A percentile compares a stretch with the other conserved stretches of the same genome.
phyloP scores from a whole-genome alignment of 2,797 vertebrate genomes.

The Loris lydekkerianus region DNA sequence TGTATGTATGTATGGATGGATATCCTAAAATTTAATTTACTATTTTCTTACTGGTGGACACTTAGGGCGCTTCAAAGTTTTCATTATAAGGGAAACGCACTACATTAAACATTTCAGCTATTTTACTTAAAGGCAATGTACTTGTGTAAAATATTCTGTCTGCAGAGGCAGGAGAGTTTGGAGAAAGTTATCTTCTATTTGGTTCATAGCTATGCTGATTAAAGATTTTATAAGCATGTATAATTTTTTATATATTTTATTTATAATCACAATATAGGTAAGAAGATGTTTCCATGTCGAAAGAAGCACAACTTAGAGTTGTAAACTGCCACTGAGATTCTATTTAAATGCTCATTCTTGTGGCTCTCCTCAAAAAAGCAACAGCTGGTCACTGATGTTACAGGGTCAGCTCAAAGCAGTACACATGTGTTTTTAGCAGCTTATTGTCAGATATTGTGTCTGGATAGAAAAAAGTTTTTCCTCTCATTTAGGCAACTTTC shows the following conservation, averaged over 20 bases:
- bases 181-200: conserved; percentile 31
- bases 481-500: not conserved
- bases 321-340: not conserved
- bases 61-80: conserved; percentile 1
- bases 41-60: not conserved
- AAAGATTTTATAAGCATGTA: not conserved
- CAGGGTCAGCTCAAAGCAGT: not conserved
- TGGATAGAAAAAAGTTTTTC: not conserved
- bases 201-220: not conserved
- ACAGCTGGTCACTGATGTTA: not conserved
- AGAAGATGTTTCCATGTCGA: not conserved
- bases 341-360: not conserved
- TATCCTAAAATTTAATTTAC: not conserved
- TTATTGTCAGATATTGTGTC: not conserved
- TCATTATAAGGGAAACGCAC: not conserved
- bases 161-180: not conserved
- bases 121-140: conserved; percentile 38
- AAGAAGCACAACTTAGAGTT: not conserved
- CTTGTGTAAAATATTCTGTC: conserved; percentile 7
- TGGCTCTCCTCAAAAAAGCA: not conserved
- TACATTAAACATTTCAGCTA: not conserved
- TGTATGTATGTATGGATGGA: not conserved
- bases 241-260: not conserved
- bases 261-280: conserved; percentile 47
- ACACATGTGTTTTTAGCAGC: not conserved